Evolutionary conservation across 92 coral and sea anemone genomes (phyloP).

Genomic region (Phenganax subtilis): DNA sequence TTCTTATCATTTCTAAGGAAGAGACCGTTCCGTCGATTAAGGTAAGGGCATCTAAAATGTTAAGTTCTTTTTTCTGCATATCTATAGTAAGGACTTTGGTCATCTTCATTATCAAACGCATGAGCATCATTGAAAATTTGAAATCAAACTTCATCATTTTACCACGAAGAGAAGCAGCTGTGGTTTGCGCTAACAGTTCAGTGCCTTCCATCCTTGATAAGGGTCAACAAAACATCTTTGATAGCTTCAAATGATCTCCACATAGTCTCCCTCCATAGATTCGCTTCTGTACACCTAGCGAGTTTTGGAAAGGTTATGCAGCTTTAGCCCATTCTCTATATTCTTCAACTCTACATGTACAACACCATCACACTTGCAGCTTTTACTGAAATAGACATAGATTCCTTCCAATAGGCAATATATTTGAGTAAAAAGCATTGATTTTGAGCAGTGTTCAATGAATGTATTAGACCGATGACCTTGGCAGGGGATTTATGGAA

Average conservation of each 20-base stretch:
- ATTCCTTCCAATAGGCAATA: background rate
- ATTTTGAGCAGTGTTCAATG: background rate
- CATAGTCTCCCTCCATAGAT: no score
- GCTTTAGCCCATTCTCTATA: no score
- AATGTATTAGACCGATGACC: no score
- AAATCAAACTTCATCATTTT: conserved; percentile 4
- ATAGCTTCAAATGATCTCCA: no score
- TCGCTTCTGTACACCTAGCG: no score
- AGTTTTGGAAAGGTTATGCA: no score
- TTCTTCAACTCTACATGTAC: background rate
- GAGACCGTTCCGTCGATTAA: conserved; percentile 7
- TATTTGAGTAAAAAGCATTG: background rate
- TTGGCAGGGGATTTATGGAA: background rate
- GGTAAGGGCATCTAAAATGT: conserved; percentile 1
- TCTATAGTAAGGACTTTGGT: background rate
- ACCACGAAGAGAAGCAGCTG: conserved; percentile 10
- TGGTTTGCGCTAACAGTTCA: background rate
- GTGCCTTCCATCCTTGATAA: conserved; percentile 5
- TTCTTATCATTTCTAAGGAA: conserved; percentile 15
- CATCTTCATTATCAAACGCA: conserved; percentile 2
- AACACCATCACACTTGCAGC: conserved; percentile 8
- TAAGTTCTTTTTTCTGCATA: conserved; percentile 5
- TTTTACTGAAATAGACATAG: conserved; percentile 2
- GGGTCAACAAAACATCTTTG: no score
- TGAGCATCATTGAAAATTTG: conserved; percentile 2